Percentiles rank a stretch among this genome's conserved stretches.
phyloP scores from a whole-genome alignment of 2,113 vertebrate species.

The Irena cyanogastra region DNA sequence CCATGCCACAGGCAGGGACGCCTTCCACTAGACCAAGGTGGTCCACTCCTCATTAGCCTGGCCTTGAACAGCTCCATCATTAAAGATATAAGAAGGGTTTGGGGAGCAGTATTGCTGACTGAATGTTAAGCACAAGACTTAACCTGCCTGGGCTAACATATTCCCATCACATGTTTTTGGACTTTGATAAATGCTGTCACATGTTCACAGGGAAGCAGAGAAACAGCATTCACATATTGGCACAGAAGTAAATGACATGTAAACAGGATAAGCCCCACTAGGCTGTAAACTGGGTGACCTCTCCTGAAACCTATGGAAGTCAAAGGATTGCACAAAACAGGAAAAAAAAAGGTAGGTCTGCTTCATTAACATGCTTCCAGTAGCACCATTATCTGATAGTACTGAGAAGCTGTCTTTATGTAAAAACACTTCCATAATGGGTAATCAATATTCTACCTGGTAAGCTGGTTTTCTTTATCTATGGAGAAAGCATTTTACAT shows the following conservation, averaged over 20 bases:
- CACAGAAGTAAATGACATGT: neutral
- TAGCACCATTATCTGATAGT: neutral
- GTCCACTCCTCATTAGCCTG: neutral
- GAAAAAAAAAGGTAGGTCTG: neutral
- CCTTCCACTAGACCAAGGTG: neutral
- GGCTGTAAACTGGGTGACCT: neutral
- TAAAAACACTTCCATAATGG: neutral
- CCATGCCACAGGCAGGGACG: accelerated
- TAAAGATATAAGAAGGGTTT: neutral
- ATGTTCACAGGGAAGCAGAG: neutral
- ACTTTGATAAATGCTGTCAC: neutral
- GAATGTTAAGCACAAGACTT: neutral
- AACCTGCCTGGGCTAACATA: neutral
- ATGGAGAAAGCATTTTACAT: neutral
- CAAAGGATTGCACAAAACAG: neutral
- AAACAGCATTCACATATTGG: neutral
- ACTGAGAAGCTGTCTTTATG: neutral
- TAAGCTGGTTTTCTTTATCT: neutral
- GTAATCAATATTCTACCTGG: neutral
- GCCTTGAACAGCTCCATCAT: neutral
- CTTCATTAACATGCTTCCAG: neutral
- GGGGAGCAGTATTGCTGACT: neutral
- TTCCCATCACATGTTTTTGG: neutral
- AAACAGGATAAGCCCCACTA: neutral
- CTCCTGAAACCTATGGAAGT: neutral